Base-by-base conservation (phyloP, 1,140 invertebrate species). In the Pseudachorutes palmiensis region DNA sequence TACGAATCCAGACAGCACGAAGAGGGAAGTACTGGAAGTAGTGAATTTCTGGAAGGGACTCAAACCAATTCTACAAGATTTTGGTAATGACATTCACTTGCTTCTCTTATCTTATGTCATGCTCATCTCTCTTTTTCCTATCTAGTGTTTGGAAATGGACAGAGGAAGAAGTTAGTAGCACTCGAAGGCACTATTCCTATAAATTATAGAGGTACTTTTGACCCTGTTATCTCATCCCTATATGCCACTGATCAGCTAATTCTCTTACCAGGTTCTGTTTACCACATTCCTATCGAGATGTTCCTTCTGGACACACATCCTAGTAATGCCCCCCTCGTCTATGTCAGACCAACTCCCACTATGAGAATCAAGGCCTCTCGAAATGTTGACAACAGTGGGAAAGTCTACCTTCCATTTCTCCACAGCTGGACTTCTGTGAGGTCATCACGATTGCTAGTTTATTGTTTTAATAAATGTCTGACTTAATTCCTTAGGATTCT, bases 231-330 rank as follows among this genome's bases (percentile, higher is more conserved):
- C n/a, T n/a, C n/a, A n/a, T n/a, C n/a, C n/a, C 28, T 9, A 58
- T 22, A 12, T 58, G n/a, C 5, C n/a, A 12, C 9, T 58, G 22
- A 29, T 9, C 24, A 22, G 22, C 5, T 22, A 57, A n/a, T 26
- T 24, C 5, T 29, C 26, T 33, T 30, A n/a, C 19, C 74, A 90
- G 90, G 88, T 66, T 85, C 82, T 62, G 83, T 80, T 22, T 99
- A 99, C 79, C 94, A 99, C 80, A 99, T 99, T 80, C 97, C 97
- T 41, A 86, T 99, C 30, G 89, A 88, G 77, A 88, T 99, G 74
- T 98, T 93, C 91, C 76, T 99, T 31, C 87, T 96, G 85, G 93
- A 99, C 76, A 97, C 92, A 30, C 92, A 99, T 84, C 97, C 97
- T 0, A 86, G 91, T 76, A 91, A 96, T 81, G 91, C 94, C 24